These are phyloP conservation scores for Mionectes macconnelli DNA, from an alignment of 2,113 vertebrate genomes.

Conservation along the genomic window DNA sequence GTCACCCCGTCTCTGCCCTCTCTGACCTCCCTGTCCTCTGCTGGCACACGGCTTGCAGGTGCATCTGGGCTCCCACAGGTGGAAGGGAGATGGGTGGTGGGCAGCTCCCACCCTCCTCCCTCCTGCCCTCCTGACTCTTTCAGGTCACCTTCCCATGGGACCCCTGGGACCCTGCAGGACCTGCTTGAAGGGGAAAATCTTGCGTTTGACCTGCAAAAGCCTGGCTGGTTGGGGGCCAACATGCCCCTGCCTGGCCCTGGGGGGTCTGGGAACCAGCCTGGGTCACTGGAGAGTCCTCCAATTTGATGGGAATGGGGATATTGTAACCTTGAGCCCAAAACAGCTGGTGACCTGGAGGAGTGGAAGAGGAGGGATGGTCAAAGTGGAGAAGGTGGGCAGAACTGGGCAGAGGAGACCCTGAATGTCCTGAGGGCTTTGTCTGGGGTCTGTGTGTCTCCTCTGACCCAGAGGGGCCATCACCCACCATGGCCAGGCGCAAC, in stretches of 20 bases:
- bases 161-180: not conserved
- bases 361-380: not conserved
- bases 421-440: not conserved
- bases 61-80: not conserved
- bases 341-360: not conserved
- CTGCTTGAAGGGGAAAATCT: not conserved
- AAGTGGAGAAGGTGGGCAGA: not conserved
- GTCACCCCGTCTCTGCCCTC: not conserved
- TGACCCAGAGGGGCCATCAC: not conserved
- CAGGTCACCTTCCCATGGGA: not conserved
- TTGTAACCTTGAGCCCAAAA: not conserved
- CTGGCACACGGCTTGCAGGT: not conserved
- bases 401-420: not conserved
- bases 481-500: accelerated
- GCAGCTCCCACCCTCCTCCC: not conserved
- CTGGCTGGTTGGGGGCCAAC: not conserved
- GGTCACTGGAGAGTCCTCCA: not conserved
- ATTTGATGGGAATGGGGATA: not conserved
- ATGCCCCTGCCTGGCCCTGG: not conserved
- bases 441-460: not conserved
- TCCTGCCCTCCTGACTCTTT: not conserved
- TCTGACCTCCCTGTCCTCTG: not conserved
- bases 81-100: accelerated
- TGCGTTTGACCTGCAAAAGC: not conserved
- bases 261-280: not conserved